Evolutionary conservation across 2,888 invertebrate genomes (phyloP).

Genomic region (Drosophila bunnanda): DNA sequence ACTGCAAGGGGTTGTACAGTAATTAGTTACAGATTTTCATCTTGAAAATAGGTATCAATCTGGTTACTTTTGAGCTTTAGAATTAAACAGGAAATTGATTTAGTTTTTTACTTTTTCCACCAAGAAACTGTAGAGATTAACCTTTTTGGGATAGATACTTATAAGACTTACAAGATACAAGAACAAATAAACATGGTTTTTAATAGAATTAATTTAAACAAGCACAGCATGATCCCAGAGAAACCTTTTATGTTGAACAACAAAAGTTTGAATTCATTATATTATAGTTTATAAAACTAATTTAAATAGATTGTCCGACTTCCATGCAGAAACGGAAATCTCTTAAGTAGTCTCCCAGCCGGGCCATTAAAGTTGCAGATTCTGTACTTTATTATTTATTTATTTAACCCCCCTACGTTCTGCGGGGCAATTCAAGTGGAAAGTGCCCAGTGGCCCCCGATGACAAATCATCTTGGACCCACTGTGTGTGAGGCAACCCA

Average conservation of each 20-base stretch:
- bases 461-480: conserved; percentile 32
- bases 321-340: background rate
- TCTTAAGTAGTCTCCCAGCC: conserved; percentile 1
- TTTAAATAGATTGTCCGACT: background rate
- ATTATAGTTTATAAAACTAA: background rate
- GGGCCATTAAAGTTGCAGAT: conserved; percentile 13
- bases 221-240: background rate
- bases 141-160: too few relatives aligned
- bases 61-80: background rate
- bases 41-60: background rate
- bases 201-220: background rate
- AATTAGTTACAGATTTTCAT: background rate
- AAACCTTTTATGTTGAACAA: background rate
- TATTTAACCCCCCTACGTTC: conserved; percentile 8
- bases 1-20: background rate
- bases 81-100: background rate
- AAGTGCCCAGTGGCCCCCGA: conserved; percentile 13
- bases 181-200: background rate
- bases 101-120: background rate
- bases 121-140: too few relatives aligned
- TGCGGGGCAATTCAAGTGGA: conserved; percentile 14
- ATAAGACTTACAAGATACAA: too few relatives aligned
- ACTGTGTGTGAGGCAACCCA: conserved; percentile 35
- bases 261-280: conserved; percentile 4
- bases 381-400: conserved; percentile 15